Evolutionary conservation across 1,140 invertebrate genomes (phyloP), one percentile per base, ranked within the genome.

Genomic region (Temnothorax longispinosus): DNA sequence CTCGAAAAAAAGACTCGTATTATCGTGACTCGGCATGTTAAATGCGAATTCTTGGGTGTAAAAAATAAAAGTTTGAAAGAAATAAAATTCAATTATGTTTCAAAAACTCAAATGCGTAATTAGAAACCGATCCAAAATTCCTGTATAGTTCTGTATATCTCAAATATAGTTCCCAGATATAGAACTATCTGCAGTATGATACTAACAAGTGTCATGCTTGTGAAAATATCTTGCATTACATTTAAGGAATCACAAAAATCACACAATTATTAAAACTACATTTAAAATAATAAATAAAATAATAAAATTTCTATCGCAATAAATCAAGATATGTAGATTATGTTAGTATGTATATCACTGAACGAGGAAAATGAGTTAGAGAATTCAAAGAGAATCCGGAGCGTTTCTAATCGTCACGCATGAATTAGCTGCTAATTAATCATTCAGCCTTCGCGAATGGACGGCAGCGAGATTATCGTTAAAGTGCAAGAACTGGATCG

Each of bases 401-500:
- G 7, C 13, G 47, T 80, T 69, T n/a, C 62, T 69, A 80, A 80
- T 80, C 47, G 8, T 13, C 18, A 64, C 27, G 76, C 77, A 80
- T n/a, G 47, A 54, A 80, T 80, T 69, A 80, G 10, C 35, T 21
- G 10, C 35, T 80, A 41, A 80, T 80, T 80, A 54, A 67, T 80
- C 44, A 69, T 47, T 80, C 62, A 21, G 32, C 62, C 18, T 67
- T 80, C 47, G n/a, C 35, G 62, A 54, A 38, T 13, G 13, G 10
- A 35, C 21, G 10, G 35, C 35, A 69, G 35, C 15, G 47, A 32
- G 77, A 54, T 41, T 47, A 35, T 52, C 62, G 27, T 80, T 52
- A 52, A 67, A 80, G 77, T n/a, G 32, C n/a, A 32, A 80, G 35
- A 80, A 69, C 13, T 69, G 21, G 77, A 80, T 80, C 60, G 44